phyloP scores from a whole-genome alignment of 1,140 invertebrate genomes.

The Cydia pomonella region DNA sequence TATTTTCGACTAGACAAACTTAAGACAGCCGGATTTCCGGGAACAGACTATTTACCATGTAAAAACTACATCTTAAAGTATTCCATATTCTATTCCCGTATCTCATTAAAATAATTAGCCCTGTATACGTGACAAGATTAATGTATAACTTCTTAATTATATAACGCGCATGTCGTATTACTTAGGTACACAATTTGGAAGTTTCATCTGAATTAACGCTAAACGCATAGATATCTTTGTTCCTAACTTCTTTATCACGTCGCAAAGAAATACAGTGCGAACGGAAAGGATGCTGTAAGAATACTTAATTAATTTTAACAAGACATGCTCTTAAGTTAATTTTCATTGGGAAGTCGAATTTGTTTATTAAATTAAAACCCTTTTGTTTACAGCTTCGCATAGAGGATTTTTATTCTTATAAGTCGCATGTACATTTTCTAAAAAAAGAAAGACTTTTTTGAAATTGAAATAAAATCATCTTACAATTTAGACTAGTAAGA shows the following conservation, averaged over 20 bases:
- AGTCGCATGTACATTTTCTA: not conserved
- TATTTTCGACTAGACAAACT: too few species aligned
- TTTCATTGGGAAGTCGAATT: not conserved
- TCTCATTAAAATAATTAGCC: not conserved
- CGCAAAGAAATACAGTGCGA: not conserved
- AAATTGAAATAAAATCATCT: not conserved
- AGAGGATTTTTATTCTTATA: not conserved
- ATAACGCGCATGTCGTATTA: not conserved
- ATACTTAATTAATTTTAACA: slow-evolving; percentile 4
- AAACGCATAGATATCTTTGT: not conserved
- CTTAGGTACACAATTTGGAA: not conserved
- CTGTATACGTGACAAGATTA: not conserved
- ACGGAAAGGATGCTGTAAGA: not conserved
- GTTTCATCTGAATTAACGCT: not conserved
- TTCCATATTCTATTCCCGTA: not conserved
- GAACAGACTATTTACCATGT: too few species aligned
- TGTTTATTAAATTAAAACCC: not conserved
- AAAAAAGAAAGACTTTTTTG: not conserved
- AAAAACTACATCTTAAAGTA: too few species aligned
- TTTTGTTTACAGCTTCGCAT: not conserved
- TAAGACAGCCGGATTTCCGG: too few species aligned
- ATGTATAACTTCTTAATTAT: not conserved
- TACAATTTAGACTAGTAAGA: not conserved
- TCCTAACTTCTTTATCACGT: slow-evolving; percentile 12
- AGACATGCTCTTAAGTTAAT: not conserved